phyloP scores from a whole-genome alignment of 2,797 vertebrate species.

The Decapterus maruadsi region DNA sequence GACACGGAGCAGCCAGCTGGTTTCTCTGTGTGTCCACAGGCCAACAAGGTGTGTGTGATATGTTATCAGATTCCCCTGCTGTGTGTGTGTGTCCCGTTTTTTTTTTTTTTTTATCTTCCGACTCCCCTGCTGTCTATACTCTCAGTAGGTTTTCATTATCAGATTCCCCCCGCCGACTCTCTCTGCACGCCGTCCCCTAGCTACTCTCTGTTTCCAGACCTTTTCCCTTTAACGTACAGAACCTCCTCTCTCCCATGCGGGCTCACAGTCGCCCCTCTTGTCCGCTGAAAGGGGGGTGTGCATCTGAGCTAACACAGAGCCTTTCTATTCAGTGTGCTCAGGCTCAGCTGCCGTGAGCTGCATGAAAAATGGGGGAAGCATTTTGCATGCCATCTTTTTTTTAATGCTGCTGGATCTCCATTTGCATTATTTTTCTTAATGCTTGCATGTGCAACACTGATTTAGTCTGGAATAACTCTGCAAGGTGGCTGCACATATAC shows the following conservation, averaged over 20 bases:
- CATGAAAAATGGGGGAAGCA: constrained; percentile 38
- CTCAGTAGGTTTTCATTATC: constrained; percentile 61
- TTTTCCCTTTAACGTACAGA: constrained; percentile 40
- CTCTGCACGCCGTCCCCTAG: constrained; percentile 27
- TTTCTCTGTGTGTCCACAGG: constrained; percentile 26
- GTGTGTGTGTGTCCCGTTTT: constrained; percentile 28
- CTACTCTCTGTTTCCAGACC: constrained; percentile 40
- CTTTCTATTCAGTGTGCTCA: constrained; percentile 43
- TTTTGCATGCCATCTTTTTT: constrained; percentile 9
- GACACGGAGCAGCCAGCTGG: constrained; percentile 21
- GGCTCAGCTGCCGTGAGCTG: constrained; percentile 44
- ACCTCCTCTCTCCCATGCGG: constrained; percentile 45
- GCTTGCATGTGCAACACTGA: background rate
- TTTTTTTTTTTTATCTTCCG: constrained; percentile 9
- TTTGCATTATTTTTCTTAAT: constrained; percentile 9
- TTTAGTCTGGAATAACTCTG: constrained; percentile 8
- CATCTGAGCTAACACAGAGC: constrained; percentile 55
- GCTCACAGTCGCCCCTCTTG: constrained; percentile 45
- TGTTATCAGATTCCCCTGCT: constrained; percentile 54
- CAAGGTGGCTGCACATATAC: background rate
- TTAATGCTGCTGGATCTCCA: constrained; percentile 1
- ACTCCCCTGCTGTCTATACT: constrained; percentile 52
- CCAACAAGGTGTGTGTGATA: constrained; percentile 26
- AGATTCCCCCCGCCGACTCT: constrained; percentile 44
- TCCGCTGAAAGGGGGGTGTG: constrained; percentile 42